Base-by-base conservation (phyloP, 2,888 invertebrate species). In the Galeruca laticollis region DNA sequence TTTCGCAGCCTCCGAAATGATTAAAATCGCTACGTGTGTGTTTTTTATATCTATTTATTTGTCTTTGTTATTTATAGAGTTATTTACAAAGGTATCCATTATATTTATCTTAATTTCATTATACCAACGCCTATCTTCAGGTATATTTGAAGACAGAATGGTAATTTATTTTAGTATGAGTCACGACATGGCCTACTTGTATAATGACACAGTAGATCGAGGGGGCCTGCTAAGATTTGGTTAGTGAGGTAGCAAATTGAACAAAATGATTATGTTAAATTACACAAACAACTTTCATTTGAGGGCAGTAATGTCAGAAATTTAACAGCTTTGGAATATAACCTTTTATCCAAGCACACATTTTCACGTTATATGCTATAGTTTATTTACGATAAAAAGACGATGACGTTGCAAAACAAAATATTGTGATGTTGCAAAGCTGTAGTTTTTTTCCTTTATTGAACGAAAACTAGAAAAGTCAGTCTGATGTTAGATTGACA, bases 141-240 rank as follows among this genome's bases (percentile, higher is more conserved):
- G 35, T 18, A 65, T 18, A 47, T 65, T 49, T 65, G 35, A 56
- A 57, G 59, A 49, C 35, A 59, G 20, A 65, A 65, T 47, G 51
- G 11, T 59, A 57, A 63, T 63, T 40, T 43, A 26, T 59, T 65
- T 59, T 21, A 49, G 51, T 49, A 51, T 66, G 66, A 66, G 21
- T 66, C 66, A 66, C 59, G 66, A 35, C 18, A 18, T 56, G 66
- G 20, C 66, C 66, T 54, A 66, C 66, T 66, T 66, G 59, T 18
- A 31, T 49, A 15, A 35, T 49, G 33, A 57, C 57, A 43, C 57
- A 31, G 15, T 56, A 43, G 31, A 35, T 57, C 57, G 47, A 65
- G 49, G 43, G 47, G 35, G 33, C 56, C 47, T 33, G 40, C 33
- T 43, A 47, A n/a, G 47, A 60, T 13, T n/a, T 60, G 1, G n/a